These are phyloP conservation scores for Tetanocera ferruginea DNA, from an alignment of 2,888 invertebrate genomes.

Conservation along the genomic window DNA sequence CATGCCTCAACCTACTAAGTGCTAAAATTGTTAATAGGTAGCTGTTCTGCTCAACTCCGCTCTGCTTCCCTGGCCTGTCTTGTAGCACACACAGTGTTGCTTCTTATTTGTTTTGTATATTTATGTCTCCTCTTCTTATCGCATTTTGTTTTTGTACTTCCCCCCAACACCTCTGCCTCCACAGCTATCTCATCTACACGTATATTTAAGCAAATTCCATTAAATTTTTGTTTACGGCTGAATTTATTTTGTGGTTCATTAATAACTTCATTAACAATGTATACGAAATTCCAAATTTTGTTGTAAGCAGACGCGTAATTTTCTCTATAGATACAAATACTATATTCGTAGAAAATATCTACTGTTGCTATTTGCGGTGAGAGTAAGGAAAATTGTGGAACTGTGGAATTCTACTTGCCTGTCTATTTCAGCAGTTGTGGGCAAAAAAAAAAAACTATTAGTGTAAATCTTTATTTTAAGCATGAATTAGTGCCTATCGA, in stretches of 20 bases:
- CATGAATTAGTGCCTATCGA: no score
- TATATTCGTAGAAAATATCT: no score
- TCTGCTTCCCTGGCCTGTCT: background rate
- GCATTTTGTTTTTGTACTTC: background rate
- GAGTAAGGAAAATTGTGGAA: no score
- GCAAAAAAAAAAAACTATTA: no score
- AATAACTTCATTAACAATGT: constrained; percentile 18
- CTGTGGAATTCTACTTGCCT: no score
- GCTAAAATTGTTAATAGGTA: background rate
- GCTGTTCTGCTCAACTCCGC: background rate
- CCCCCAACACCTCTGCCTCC: no score
- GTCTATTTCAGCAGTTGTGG: no score
- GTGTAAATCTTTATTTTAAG: no score
- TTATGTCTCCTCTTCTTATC: background rate
- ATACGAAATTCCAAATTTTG: background rate
- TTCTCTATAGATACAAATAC: background rate
- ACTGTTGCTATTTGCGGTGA: no score
- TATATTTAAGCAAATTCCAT: background rate
- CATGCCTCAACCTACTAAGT: background rate
- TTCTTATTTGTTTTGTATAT: background rate
- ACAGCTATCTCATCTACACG: background rate
- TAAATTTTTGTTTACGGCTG: background rate
- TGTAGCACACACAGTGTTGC: background rate
- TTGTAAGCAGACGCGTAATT: background rate
- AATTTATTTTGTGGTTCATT: constrained; percentile 6